Evolutionary conservation across 1,140 invertebrate species (phyloP).

Genomic region (Carcinoscorpius rotundicauda): DNA sequence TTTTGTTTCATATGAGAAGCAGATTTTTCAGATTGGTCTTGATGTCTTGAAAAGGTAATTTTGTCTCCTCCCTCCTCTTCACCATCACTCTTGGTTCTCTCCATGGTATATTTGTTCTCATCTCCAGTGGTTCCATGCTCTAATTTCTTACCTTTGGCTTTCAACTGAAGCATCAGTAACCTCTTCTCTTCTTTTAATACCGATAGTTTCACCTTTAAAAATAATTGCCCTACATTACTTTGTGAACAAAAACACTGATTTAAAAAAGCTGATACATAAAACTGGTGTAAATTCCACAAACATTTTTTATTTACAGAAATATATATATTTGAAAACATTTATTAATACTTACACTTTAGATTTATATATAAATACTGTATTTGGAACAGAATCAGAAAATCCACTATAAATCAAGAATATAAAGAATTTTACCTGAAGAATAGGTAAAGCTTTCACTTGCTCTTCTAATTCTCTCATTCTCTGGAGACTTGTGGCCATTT

Average conservation of each 20-base stretch:
- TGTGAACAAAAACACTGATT: slow-evolving; percentile 8
- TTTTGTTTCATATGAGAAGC: not conserved
- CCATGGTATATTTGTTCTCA: not conserved
- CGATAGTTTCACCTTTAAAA: slow-evolving; percentile 48
- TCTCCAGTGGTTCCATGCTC: not conserved
- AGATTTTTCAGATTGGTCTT: not conserved
- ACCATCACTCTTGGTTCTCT: not conserved
- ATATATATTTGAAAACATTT: not conserved
- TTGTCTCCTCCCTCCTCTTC: not conserved
- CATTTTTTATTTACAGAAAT: not conserved
- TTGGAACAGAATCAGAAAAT: not conserved
- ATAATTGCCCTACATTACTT: slow-evolving; percentile 1
- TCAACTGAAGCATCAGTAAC: slow-evolving; percentile 45
- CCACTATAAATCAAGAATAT: not conserved
- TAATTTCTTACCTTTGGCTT: slow-evolving; percentile 25
- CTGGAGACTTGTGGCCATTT: slow-evolving; percentile 63
- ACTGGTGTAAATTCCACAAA: not conserved
- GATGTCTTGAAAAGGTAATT: not conserved
- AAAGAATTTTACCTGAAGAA: slow-evolving; percentile 47
- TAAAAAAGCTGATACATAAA: not conserved
- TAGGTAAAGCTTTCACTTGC: slow-evolving; percentile 69
- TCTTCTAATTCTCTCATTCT: slow-evolving; percentile 66
- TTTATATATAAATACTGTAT: slow-evolving; percentile 1
- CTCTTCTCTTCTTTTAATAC: slow-evolving; percentile 60
- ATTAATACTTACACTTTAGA: not conserved